phyloP scores from a whole-genome alignment of 2,888 invertebrate species.

The Amphiduros pacificus region DNA sequence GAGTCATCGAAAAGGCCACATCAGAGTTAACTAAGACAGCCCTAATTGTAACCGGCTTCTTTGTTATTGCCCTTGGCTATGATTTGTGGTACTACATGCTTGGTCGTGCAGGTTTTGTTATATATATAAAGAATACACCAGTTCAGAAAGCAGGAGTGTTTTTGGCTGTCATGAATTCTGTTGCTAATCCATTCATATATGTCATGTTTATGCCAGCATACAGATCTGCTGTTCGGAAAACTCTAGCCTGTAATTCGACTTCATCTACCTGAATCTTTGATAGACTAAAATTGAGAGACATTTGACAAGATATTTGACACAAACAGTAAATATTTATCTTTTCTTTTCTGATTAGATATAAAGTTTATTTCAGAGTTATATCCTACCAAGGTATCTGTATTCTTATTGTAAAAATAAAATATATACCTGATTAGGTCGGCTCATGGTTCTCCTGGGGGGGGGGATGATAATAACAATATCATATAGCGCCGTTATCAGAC shows the following conservation, averaged over 20 bases:
- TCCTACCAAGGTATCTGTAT: too few species aligned
- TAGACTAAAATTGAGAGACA: too few species aligned
- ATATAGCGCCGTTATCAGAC: too few species aligned
- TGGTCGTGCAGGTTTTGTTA: background rate
- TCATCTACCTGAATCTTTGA: too few species aligned
- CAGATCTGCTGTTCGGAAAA: background rate
- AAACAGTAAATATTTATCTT: too few species aligned
- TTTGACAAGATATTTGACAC: too few species aligned
- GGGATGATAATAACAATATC: too few species aligned
- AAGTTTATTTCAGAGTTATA: too few species aligned
- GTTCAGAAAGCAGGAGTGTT: constrained; percentile 6
- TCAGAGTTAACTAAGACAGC: constrained; percentile 2
- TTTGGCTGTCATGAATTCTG: background rate
- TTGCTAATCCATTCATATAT: constrained; percentile 3
- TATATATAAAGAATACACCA: constrained; percentile 1
- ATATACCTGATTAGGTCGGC: too few species aligned
- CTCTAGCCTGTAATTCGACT: background rate
- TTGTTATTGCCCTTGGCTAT: background rate
- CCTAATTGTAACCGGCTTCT: background rate
- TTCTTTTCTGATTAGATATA: too few species aligned
- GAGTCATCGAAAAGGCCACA: constrained; percentile 1
- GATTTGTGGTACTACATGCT: constrained; percentile 8
- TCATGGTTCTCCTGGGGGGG: too few species aligned
- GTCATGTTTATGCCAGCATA: constrained; percentile 3
- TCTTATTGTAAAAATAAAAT: too few species aligned